Percentiles rank a stretch among this genome's conserved stretches.
phyloP scores from a whole-genome alignment of 2,888 invertebrate genomes.

The Agrotis ipsilon region DNA sequence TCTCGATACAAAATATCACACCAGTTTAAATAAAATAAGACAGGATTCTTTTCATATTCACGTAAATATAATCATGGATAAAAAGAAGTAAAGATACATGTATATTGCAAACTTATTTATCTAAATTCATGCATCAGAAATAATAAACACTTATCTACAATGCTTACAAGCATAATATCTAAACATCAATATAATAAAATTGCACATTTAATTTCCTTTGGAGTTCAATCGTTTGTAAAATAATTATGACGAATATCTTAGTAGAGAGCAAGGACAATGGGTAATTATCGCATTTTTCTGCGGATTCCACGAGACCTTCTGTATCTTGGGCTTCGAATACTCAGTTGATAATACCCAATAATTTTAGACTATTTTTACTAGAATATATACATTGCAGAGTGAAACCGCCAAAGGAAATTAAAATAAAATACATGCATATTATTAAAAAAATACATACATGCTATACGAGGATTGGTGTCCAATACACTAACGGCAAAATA shows the following conservation, averaged over 20 bases:
- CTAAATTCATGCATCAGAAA: slow-evolving; percentile 35
- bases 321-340: not conserved
- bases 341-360: not conserved
- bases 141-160: slow-evolving; percentile 19
- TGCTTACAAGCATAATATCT: slow-evolving; percentile 40
- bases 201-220: slow-evolving; percentile 45
- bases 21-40: slow-evolving; percentile 11
- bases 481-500: slow-evolving; percentile 68
- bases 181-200: slow-evolving; percentile 27
- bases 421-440: slow-evolving; percentile 48
- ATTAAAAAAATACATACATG: slow-evolving; percentile 57
- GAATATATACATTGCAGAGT: not conserved
- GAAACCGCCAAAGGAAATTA: slow-evolving; percentile 44
- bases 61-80: slow-evolving; percentile 2
- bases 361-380: not conserved
- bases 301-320: not conserved
- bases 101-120: slow-evolving; percentile 14
- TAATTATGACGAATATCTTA: not conserved
- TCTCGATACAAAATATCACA: slow-evolving; percentile 3
- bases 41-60: not conserved
- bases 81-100: not conserved
- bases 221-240: slow-evolving; percentile 15
- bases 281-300: not conserved
- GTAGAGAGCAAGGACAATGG: not conserved
- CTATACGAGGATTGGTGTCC: slow-evolving; percentile 64